Base-by-base conservation (phyloP, 2,797 vertebrate genomes). In the Pempheris klunzingeri region DNA sequence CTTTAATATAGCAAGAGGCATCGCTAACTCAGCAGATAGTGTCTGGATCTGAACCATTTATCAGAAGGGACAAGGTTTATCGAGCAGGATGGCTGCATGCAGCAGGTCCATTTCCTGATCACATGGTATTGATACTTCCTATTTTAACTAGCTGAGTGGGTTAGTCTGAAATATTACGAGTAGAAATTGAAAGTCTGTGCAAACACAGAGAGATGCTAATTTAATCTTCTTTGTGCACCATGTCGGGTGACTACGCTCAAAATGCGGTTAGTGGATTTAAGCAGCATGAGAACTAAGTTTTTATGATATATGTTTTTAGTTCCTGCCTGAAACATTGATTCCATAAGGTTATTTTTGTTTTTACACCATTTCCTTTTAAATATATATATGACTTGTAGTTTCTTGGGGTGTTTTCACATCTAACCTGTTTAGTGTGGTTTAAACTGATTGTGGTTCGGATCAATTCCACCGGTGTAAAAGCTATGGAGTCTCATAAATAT, bases 1-100 rank as follows among this genome's bases (percentile, higher is more conserved):
- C 34, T 67, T 59, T 62, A 20, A 70, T 63, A 46, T 49, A 77
- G 34, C 30, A 59, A 26, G 6, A 47, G 15, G 39, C n/a, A 4
- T 74, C 12, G 34, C 38, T 59, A 24, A 22, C 30, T 70, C n/a
- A 1, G 57, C 20, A 62, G 26, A 67, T 17, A 6, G 9, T 20
- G 30, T 66, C 11, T 54, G n/a, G 41, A n/a, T 41, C 20, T 39
- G 5, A 53, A 17, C 2, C 13, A 32, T 62, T 20, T 17, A 30
- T 72, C 71, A 49, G 17, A 44, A 58, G 60, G 38, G 36, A 55
- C 30, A 3, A 1, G 46, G 30, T 53, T 30, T 50, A 67, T 43
- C 43, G 30, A 15, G 17, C 43, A 46, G n/a, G 39, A 53, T 6
- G 30, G 55, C 34, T 43, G 4, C 57, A 49, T 22, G 52, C 38